These are phyloP conservation scores for Mamestra configurata DNA, from an alignment of 1,140 invertebrate genomes.

Conservation along the genomic window DNA sequence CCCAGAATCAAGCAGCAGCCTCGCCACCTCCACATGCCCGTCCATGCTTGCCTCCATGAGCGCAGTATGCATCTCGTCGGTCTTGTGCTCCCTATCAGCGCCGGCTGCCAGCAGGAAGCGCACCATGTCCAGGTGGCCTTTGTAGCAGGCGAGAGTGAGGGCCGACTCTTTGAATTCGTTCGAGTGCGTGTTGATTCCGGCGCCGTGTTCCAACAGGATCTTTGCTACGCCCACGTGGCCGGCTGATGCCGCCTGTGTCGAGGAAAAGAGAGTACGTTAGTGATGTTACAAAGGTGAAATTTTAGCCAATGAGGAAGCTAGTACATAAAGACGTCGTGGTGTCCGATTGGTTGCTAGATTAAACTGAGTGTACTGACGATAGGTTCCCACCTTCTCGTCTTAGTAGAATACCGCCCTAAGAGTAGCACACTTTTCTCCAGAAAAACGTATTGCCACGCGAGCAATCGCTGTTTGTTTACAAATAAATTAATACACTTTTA, in stretches of 20 bases:
- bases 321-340: too few species aligned
- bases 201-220: conserved; percentile 96
- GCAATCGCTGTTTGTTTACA: not conserved
- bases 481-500: not conserved
- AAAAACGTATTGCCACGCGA: not conserved
- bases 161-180: conserved; percentile 99
- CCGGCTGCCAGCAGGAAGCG: conserved; percentile 97
- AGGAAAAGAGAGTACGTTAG: not conserved
- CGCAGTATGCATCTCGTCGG: conserved; percentile 99
- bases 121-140: conserved; percentile 99
- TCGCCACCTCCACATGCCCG: conserved; percentile 98
- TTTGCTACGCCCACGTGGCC: conserved; percentile 98
- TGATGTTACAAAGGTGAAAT: not conserved
- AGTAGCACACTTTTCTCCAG: not conserved
- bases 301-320: too few species aligned
- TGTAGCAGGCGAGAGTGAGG: conserved; percentile 98
- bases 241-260: conserved; percentile 94
- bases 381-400: too few species aligned
- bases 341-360: too few species aligned
- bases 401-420: too few species aligned
- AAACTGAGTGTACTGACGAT: too few species aligned
- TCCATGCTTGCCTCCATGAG: conserved; percentile 99
- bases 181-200: conserved; percentile 99
- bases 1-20: conserved; percentile 97
- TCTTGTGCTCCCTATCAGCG: conserved; percentile 99